These are phyloP conservation scores for Scaeva pyrastri DNA, from an alignment of 2,888 invertebrate genomes.

Conservation along the genomic window DNA sequence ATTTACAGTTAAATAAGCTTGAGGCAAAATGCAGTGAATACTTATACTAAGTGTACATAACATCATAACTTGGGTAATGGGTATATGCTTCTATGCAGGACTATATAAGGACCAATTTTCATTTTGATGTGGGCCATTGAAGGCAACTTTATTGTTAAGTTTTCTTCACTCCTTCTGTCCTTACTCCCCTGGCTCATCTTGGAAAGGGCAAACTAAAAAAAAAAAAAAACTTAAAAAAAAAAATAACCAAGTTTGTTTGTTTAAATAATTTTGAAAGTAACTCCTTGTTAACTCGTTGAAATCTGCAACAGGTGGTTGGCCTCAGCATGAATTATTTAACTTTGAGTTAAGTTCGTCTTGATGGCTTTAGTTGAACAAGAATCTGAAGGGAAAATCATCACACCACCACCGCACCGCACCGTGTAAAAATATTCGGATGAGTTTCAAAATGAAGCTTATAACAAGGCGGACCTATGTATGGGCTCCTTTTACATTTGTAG, in stretches of 20 bases:
- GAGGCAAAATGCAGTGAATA: constrained; percentile 6
- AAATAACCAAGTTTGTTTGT: constrained; percentile 45
- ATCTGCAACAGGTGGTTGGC: constrained; percentile 67
- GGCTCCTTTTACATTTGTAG: too few relatives aligned
- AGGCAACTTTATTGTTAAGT: constrained; percentile 35
- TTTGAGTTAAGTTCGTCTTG: constrained; percentile 26
- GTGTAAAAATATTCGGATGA: too few relatives aligned
- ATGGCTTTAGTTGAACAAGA: constrained; percentile 32
- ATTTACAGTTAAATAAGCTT: constrained; percentile 15
- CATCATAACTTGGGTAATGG: neutral
- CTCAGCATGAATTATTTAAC: constrained; percentile 41
- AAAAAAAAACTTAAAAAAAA: neutral
- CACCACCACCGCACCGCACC: too few relatives aligned
- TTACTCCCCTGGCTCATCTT: neutral
- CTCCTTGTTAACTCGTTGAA: constrained; percentile 42
- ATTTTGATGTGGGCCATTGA: constrained; percentile 36
- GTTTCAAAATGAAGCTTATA: too few relatives aligned
- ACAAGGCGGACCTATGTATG: too few relatives aligned
- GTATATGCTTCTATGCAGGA: neutral
- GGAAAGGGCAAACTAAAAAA: neutral
- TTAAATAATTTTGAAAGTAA: constrained; percentile 63
- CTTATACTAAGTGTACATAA: neutral
- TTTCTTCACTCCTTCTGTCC: constrained; percentile 6
- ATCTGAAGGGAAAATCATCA: neutral
- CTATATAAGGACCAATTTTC: constrained; percentile 15